phyloP scores from a whole-genome alignment of 2,888 invertebrate species.

The Gastrophysa polygoni region DNA sequence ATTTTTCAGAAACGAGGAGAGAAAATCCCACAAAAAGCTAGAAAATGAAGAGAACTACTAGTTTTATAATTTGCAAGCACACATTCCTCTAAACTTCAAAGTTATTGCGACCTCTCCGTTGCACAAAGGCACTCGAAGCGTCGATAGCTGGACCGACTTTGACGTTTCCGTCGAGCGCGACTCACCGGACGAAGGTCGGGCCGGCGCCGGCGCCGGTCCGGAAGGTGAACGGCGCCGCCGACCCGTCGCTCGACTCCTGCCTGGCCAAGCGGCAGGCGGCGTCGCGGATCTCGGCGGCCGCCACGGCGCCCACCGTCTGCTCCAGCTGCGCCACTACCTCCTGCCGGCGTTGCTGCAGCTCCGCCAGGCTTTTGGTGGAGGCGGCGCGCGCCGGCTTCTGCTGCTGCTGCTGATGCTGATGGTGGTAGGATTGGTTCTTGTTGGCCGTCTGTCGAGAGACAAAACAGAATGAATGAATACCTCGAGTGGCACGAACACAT shows the following conservation, averaged over 20 bases:
- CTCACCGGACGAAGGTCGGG: constrained; percentile 43
- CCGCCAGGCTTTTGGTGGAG: constrained; percentile 62
- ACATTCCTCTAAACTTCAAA: too few relatives aligned
- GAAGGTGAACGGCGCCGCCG: constrained; percentile 55
- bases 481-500: too few relatives aligned
- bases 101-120: too few relatives aligned
- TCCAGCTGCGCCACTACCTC: constrained; percentile 68
- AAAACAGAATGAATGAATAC: too few relatives aligned
- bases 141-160: too few relatives aligned
- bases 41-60: too few relatives aligned
- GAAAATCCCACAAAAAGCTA: too few relatives aligned
- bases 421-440: constrained; percentile 46
- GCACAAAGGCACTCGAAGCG: too few relatives aligned
- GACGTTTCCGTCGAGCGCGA: too few relatives aligned
- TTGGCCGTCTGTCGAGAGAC: neutral
- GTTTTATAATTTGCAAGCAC: too few relatives aligned
- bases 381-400: constrained; percentile 23
- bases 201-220: constrained; percentile 46
- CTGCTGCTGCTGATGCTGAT: constrained; percentile 33
- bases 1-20: too few relatives aligned
- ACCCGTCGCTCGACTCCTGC: constrained; percentile 54
- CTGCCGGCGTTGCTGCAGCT: constrained; percentile 66
- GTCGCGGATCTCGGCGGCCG: constrained; percentile 56
- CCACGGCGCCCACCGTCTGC: constrained; percentile 63
- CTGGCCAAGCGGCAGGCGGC: constrained; percentile 55